These are phyloP conservation scores for Lasaia peninsularis DNA, from an alignment of 1,140 invertebrate species.

Conservation along the genomic window DNA sequence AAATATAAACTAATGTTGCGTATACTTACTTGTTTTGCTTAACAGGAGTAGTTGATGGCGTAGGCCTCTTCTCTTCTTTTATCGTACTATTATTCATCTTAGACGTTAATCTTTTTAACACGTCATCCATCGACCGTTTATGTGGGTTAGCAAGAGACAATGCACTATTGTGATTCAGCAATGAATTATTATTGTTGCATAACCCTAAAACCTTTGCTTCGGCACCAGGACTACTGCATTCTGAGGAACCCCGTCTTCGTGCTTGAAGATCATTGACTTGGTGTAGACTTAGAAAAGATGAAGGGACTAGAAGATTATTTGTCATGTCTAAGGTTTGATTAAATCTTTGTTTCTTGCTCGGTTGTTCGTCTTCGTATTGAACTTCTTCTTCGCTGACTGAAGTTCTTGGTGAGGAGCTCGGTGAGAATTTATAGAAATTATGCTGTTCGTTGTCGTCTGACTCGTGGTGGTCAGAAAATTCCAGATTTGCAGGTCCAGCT, in stretches of 20 bases:
- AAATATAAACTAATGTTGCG: neutral
- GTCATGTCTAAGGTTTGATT: conserved; percentile 74
- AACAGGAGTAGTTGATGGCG: conserved; percentile 81
- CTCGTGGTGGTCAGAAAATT: conserved; percentile 66
- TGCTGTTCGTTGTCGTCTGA: conserved; percentile 59
- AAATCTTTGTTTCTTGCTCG: conserved; percentile 71
- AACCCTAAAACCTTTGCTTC: conserved; percentile 77
- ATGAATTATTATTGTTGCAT: conserved; percentile 75
- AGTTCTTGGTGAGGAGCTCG: conserved; percentile 76
- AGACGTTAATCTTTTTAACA: conserved; percentile 88
- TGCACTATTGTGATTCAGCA: conserved; percentile 72
- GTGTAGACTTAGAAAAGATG: conserved; percentile 74
- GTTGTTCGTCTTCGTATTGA: conserved; percentile 76
- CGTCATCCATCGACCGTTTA: conserved; percentile 90
- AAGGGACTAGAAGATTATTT: conserved; percentile 75
- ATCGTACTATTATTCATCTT: conserved; percentile 86
- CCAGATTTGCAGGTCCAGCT: conserved; percentile 59
- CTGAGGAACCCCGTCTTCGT: conserved; percentile 79
- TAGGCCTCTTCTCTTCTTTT: conserved; percentile 82
- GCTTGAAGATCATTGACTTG: conserved; percentile 72
- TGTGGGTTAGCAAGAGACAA: conserved; percentile 67
- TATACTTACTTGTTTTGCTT: conserved; percentile 75
- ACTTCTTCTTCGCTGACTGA: conserved; percentile 81
- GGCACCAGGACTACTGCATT: conserved; percentile 83
- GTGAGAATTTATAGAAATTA: conserved; percentile 78